These are phyloP conservation scores for Macaria notata DNA, from an alignment of 2,888 invertebrate species.

Conservation along the genomic window DNA sequence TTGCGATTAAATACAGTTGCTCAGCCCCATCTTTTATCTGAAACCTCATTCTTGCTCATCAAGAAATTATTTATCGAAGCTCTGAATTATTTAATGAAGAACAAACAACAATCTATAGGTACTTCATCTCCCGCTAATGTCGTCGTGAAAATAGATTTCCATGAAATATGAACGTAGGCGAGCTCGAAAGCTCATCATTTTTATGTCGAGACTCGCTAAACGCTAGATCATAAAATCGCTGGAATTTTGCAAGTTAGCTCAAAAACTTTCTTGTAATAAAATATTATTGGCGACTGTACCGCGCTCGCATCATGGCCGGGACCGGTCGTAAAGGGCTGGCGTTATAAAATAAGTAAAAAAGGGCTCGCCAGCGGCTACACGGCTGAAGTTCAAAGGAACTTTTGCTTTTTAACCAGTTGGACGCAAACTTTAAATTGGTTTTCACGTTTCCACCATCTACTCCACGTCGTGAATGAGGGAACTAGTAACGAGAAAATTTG, in stretches of 20 bases:
- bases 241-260: slow-evolving; percentile 36
- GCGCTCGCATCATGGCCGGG: slow-evolving; percentile 53
- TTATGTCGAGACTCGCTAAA: slow-evolving; percentile 27
- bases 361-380: slow-evolving; percentile 55
- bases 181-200: slow-evolving; percentile 22
- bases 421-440: slow-evolving; percentile 78
- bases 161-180: slow-evolving; percentile 15
- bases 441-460: slow-evolving; percentile 63
- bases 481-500: slow-evolving; percentile 62
- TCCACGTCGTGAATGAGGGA: slow-evolving; percentile 57
- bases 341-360: slow-evolving; percentile 69
- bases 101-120: too few species aligned
- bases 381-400: slow-evolving; percentile 67
- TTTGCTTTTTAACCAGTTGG: slow-evolving; percentile 76
- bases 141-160: slow-evolving; percentile 9
- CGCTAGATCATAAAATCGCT: slow-evolving; percentile 33
- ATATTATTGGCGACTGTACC: slow-evolving; percentile 51
- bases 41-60: not conserved
- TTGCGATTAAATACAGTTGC: not conserved
- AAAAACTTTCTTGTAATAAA: slow-evolving; percentile 37
- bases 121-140: not conserved
- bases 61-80: not conserved
- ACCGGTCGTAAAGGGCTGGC: slow-evolving; percentile 60
- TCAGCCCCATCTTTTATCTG: not conserved
- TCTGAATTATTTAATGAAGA: not conserved